Conservation (phyloP, 2,888 invertebrate genomes). For the Pterostichus madidus region DNA sequence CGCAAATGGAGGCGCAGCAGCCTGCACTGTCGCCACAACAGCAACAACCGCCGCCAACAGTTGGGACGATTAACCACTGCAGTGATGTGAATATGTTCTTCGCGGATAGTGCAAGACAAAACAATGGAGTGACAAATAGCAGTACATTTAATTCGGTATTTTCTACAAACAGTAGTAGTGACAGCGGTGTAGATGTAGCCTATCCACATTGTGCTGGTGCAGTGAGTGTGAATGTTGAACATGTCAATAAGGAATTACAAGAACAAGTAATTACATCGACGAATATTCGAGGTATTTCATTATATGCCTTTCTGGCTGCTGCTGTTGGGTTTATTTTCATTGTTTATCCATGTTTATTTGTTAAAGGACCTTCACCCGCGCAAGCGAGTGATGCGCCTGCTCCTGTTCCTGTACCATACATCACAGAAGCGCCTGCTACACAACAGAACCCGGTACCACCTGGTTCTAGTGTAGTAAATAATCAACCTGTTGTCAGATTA, state of each 20-base stretch:
- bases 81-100: slow-evolving; percentile 61
- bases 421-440: slow-evolving; percentile 78
- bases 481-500: slow-evolving; percentile 82
- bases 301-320: background rate
- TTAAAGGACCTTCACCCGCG: slow-evolving; percentile 81
- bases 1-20: slow-evolving; percentile 58
- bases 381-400: slow-evolving; percentile 83
- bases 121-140: slow-evolving; percentile 76
- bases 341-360: slow-evolving; percentile 17
- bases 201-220: slow-evolving; percentile 58
- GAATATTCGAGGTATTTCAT: slow-evolving; percentile 60
- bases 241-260: slow-evolving; percentile 56
- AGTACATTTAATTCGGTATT: slow-evolving; percentile 66
- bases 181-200: slow-evolving; percentile 72
- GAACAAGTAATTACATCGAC: slow-evolving; percentile 60
- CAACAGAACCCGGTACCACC: slow-evolving; percentile 70
- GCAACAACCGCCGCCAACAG: slow-evolving; percentile 70
- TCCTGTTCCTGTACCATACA: slow-evolving; percentile 78
- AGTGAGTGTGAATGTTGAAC: slow-evolving; percentile 56
- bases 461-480: slow-evolving; percentile 57
- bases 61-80: slow-evolving; percentile 49
- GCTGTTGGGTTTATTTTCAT: slow-evolving; percentile 17
- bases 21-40: slow-evolving; percentile 77
- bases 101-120: slow-evolving; percentile 60
- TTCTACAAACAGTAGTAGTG: slow-evolving; percentile 75